Evolutionary conservation across 2,888 invertebrate genomes (phyloP).

Genomic region (Eristalis intricaria): DNA sequence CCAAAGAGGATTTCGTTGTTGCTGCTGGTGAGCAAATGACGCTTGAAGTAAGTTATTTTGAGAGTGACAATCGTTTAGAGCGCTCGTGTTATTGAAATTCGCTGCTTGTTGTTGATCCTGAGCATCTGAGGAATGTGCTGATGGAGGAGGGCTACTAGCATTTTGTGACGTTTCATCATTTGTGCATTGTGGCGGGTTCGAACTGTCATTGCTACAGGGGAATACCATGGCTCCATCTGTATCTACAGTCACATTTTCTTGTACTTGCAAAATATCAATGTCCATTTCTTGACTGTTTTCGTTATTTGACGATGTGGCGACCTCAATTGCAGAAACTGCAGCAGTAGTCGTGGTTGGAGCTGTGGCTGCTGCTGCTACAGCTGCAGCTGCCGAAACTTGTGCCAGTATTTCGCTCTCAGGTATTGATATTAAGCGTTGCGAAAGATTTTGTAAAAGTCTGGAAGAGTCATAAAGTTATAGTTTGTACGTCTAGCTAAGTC

Average conservation of each 20-base stretch:
- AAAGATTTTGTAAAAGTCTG: constrained; percentile 84
- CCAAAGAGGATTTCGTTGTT: constrained; percentile 82
- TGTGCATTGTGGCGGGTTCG: constrained; percentile 53
- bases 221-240: constrained; percentile 78
- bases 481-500: not conserved
- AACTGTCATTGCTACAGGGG: constrained; percentile 72
- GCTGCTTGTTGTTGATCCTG: constrained; percentile 55
- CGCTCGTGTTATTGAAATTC: constrained; percentile 51
- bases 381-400: constrained; percentile 80
- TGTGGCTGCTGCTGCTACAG: constrained; percentile 78
- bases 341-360: constrained; percentile 76
- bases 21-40: constrained; percentile 70
- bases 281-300: constrained; percentile 83
- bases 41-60: constrained; percentile 63
- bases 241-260: constrained; percentile 80
- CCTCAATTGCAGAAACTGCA: constrained; percentile 73
- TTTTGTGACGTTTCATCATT: constrained; percentile 63
- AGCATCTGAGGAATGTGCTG: constrained; percentile 58
- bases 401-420: constrained; percentile 83
- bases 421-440: constrained; percentile 83
- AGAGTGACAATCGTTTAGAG: constrained; percentile 57
- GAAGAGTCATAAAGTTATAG: not conserved
- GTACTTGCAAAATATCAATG: constrained; percentile 84
- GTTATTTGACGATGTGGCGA: constrained; percentile 75
- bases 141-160: constrained; percentile 52